Base-by-base conservation (phyloP, 2,888 invertebrate species). In the Sphaerophoria rueppellii region DNA sequence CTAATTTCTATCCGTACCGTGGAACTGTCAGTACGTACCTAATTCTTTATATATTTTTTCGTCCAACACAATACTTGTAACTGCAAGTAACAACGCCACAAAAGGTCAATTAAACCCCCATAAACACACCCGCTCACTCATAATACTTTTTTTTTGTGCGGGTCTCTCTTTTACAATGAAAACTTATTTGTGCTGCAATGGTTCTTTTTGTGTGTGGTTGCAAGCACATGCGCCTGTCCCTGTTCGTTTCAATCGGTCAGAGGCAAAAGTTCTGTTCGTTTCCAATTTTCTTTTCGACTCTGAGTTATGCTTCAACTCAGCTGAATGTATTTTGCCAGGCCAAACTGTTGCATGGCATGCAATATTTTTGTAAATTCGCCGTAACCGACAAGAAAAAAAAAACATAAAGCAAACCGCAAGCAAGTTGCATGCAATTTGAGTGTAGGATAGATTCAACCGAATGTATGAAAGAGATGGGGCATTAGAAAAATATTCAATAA, bases 31-130 rank as follows among this genome's bases (percentile, higher is more conserved):
- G 80, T 85, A 85, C 67, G 50, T 55, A 67, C 37, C 67, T 60
- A 37, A 7, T 12, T 57, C 24, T 54, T 52, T 34, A 55, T 24
- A n/a, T 55, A 6, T 67, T 32, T 70, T 24, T 70, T 4, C 55
- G 9, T 43, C 37, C 58, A 81, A 77, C 65, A 85, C 76, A 85
- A 85, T 81, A 73, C 61, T 69, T 35, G 52, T 34, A 69, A 71
- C 67, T 76, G 80, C 80, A 77, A 73, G 81, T 76, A 77, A 73
- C 81, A 73, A 73, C 63, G 35, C 76, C 70, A 81, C 81, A 85
- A 85, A 85, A 85, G 81, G 85, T 85, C 85, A 85, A 85, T 85
- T 85, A 85, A 81, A 81, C 73, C 73, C 85, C 73, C 83, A 79
- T 79, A 79, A 61, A 58, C 83, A 71, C 83, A 83, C 83, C 83